phyloP scores from a whole-genome alignment of 2,888 invertebrate species.

The Pseudolycoriella hygida region DNA sequence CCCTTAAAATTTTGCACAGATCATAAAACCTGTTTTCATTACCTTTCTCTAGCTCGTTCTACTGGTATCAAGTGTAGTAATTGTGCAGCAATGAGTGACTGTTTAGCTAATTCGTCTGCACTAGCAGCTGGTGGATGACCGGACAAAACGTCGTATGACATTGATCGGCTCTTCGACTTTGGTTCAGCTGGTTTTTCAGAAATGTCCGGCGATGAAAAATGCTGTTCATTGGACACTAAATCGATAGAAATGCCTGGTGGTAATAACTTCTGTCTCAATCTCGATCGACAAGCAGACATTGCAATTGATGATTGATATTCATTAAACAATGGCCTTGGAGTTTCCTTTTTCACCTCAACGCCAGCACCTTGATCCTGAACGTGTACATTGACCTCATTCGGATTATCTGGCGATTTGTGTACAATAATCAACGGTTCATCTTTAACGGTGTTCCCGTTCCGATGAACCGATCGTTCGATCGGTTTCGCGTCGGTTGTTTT shows the following conservation, averaged over 20 bases:
- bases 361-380: background rate
- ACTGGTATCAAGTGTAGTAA: conserved; percentile 67
- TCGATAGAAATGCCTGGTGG: conserved; percentile 18
- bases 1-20: background rate
- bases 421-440: background rate
- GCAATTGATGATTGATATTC: conserved; percentile 19
- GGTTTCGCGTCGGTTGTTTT: no score
- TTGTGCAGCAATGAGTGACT: conserved; percentile 60
- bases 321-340: background rate
- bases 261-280: conserved; percentile 24
- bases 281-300: conserved; percentile 26
- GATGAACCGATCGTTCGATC: no score
- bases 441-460: background rate
- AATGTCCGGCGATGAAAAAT: conserved; percentile 29
- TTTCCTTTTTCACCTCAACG: background rate
- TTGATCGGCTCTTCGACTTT: conserved; percentile 1
- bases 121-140: conserved; percentile 22
- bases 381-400: background rate
- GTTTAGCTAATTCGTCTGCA: conserved; percentile 52
- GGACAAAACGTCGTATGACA: conserved; percentile 8
- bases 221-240: conserved; percentile 18
- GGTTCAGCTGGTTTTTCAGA: conserved; percentile 12
- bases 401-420: background rate
- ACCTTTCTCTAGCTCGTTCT: conserved; percentile 63
- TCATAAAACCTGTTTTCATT: conserved; percentile 5